Evolutionary conservation across 1,140 invertebrate genomes (phyloP), one percentile per base, ranked within the genome.

Genomic region (Parapsyche elsis): DNA sequence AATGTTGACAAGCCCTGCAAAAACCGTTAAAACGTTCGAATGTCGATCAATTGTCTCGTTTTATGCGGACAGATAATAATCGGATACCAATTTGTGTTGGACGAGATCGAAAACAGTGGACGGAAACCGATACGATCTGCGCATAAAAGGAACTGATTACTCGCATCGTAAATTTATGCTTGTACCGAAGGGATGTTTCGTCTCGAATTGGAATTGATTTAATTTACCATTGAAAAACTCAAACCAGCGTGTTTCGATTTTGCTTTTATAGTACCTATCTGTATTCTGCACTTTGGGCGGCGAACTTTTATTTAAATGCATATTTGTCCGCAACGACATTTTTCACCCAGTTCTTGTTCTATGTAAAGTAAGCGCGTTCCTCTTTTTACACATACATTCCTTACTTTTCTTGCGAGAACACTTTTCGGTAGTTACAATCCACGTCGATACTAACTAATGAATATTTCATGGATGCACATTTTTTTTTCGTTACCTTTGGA

Each of bases 401-500:
- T 21, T 14, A 23, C 19, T 59, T 75, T 75, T 75, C 53, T 38
- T 38, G 30, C 30, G 7, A 19, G n/a, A 23, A 30, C 71, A 38
- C 71, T 75, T 75, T 67, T 59, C 23, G 73, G 73, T 57, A 59
- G 19, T 21, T 9, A 57, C 46, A 57, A 59, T 23, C 26, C n/a
- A 16, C 10, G 12, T 75, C 23, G 73, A 75, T 59, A 19, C 9
- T n/a, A n/a, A 14, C 24, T 21, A 16, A 75, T 75, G 73, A 75
- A 75, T 75, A 75, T 75, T 75, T 75, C 73, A 75, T 75, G 73
- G 24, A 26, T 57, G 9, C 23, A 21, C 14, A 74, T 74, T 75
- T 73, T 73, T 73, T 73, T 19, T 46, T 75, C 44, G 38, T 53
- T 23, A 23, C 64, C 24, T 70, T 23, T 44, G 45, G 70, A 53